Conservation (phyloP, 2,888 invertebrate genomes). For the Anthoptus insignis region DNA sequence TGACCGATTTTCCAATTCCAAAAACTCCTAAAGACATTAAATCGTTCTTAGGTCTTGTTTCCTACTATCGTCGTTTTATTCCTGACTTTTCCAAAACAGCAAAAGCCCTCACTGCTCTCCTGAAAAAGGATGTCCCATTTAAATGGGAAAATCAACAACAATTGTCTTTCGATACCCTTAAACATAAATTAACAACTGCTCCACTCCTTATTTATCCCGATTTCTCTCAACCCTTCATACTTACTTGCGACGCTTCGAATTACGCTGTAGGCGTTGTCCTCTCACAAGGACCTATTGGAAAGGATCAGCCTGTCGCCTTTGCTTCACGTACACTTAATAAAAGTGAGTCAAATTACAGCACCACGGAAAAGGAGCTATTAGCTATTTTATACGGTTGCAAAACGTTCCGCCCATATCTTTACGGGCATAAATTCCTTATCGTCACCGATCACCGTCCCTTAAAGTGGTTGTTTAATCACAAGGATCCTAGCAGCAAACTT, state of each 20-base stretch:
- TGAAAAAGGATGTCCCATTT: slow-evolving; percentile 42
- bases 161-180: slow-evolving; percentile 43
- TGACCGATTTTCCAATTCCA: slow-evolving; percentile 40
- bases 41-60: slow-evolving; percentile 57
- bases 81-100: slow-evolving; percentile 53
- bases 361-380: slow-evolving; percentile 38
- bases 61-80: slow-evolving; percentile 64
- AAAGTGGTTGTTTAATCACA: slow-evolving; percentile 45
- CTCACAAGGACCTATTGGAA: slow-evolving; percentile 50
- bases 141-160: slow-evolving; percentile 42
- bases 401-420: slow-evolving; percentile 36
- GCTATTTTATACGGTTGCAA: slow-evolving; percentile 36
- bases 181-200: slow-evolving; percentile 40
- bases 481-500: slow-evolving; percentile 41
- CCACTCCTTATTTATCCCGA: slow-evolving; percentile 60
- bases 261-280: slow-evolving; percentile 52
- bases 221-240: slow-evolving; percentile 51
- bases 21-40: slow-evolving; percentile 44
- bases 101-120: slow-evolving; percentile 37
- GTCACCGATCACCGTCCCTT: slow-evolving; percentile 46
- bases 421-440: slow-evolving; percentile 43
- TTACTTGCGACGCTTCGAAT: slow-evolving; percentile 55
- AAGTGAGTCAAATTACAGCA: slow-evolving; percentile 23
- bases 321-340: slow-evolving; percentile 34
- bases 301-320: slow-evolving; percentile 29